phyloP scores from a whole-genome alignment of 2,888 invertebrate genomes.

The Gastracanthus pulcherrimus region DNA sequence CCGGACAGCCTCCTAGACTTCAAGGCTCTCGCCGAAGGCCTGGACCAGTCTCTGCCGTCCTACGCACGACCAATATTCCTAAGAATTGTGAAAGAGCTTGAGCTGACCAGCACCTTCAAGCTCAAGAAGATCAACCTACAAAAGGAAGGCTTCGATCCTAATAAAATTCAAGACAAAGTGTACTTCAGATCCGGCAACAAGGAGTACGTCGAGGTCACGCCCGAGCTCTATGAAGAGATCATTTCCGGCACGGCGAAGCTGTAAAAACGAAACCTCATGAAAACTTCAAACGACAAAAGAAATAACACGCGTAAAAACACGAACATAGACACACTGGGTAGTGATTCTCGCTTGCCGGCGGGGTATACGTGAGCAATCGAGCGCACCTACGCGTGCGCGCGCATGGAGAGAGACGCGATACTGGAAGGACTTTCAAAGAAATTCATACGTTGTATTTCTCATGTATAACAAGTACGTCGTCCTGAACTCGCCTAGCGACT shows the following conservation, averaged over 20 bases:
- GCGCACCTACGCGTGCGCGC: background rate
- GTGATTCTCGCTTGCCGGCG: conserved; percentile 20
- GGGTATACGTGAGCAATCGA: background rate
- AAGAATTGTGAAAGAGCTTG: conserved; percentile 80
- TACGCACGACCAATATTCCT: conserved; percentile 84
- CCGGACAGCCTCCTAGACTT: conserved; percentile 77
- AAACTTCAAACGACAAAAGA: background rate
- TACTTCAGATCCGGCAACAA: conserved; percentile 77
- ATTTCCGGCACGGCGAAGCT: conserved; percentile 76
- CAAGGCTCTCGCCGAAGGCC: conserved; percentile 75
- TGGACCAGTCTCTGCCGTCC: conserved; percentile 78
- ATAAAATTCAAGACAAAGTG: conserved; percentile 79
- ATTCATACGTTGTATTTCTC: conserved; percentile 16
- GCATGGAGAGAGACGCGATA: background rate
- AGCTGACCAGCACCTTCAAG: conserved; percentile 85
- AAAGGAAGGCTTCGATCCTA: conserved; percentile 81
- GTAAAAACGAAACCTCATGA: conserved; percentile 55
- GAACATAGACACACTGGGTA: background rate
- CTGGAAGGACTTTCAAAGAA: conserved; percentile 1
- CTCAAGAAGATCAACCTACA: conserved; percentile 82
- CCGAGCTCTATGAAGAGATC: conserved; percentile 79
- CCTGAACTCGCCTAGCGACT: conserved; percentile 6
- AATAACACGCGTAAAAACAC: background rate
- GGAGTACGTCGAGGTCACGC: conserved; percentile 83
- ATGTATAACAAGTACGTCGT: background rate